These are phyloP conservation scores for Muscicapa striata DNA, from an alignment of 2,797 vertebrate genomes.

Conservation along the genomic window DNA sequence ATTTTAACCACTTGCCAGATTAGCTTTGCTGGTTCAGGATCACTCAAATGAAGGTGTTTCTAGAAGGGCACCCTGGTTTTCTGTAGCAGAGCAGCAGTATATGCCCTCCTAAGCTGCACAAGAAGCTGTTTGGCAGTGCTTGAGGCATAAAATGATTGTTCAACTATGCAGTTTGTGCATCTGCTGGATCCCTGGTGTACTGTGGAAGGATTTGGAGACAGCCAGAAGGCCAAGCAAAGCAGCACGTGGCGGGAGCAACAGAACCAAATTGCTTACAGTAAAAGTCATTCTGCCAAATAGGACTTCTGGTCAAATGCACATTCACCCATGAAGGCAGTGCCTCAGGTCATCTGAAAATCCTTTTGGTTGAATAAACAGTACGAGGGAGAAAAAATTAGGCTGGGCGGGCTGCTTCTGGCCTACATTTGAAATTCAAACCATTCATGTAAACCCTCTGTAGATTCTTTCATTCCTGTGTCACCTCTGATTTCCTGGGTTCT, in stretches of 20 bases:
- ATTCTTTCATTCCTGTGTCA: neutral
- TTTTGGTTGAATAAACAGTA: conserved; percentile 37
- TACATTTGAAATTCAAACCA: conserved; percentile 5
- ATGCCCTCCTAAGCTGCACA: neutral
- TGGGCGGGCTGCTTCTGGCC: neutral
- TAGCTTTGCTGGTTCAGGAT: neutral
- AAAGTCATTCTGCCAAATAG: conserved; percentile 1
- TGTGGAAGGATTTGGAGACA: neutral
- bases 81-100: neutral
- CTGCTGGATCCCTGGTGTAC: neutral
- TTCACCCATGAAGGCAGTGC: conserved; percentile 18
- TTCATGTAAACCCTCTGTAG: neutral
- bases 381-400: neutral
- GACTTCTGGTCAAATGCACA: conserved; percentile 9
- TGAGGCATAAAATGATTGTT: neutral
- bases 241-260: neutral
- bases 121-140: neutral
- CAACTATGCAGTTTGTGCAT: accelerated
- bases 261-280: neutral
- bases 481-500: neutral
- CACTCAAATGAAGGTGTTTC: neutral
- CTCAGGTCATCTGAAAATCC: neutral
- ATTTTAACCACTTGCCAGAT: neutral
- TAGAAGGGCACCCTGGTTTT: neutral
- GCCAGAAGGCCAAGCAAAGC: neutral